These are phyloP conservation scores for Phaethornis superciliosus DNA, from an alignment of 2,113 vertebrate genomes.

Conservation along the genomic window DNA sequence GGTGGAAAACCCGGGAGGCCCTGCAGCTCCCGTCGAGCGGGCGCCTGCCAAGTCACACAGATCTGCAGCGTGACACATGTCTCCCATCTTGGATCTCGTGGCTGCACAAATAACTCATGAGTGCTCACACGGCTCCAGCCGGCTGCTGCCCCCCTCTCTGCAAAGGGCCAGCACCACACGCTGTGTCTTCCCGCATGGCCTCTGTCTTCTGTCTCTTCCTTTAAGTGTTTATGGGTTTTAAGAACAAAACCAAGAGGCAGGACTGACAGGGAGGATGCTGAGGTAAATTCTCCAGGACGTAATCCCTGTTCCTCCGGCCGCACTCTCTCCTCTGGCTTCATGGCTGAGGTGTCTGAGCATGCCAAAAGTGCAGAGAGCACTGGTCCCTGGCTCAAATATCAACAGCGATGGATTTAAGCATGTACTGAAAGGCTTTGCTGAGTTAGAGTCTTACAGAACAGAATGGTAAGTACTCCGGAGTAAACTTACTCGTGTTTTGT, in stretches of 20 bases:
- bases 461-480: neutral
- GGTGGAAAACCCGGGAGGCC: neutral
- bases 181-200: neutral
- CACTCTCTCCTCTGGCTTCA: neutral
- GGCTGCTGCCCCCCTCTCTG: neutral
- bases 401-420: neutral
- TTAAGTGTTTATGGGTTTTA: neutral
- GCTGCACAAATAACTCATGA: neutral
- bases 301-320: neutral
- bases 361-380: neutral
- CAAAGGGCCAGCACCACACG: neutral
- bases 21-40: neutral
- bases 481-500: neutral
- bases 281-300: neutral
- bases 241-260: conserved; percentile 2
- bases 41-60: neutral
- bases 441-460: neutral
- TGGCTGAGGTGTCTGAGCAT: neutral
- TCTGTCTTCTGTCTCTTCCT: neutral
- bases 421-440: neutral
- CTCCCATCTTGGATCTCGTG: neutral
- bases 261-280: neutral
- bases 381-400: neutral
- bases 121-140: neutral
- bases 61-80: neutral